A percentile compares a stretch with the other conserved stretches of the same genome.
These are phyloP conservation scores for Leptoteleia sp. DNA, from an alignment of 1,140 invertebrate genomes.

Conservation along the genomic window DNA sequence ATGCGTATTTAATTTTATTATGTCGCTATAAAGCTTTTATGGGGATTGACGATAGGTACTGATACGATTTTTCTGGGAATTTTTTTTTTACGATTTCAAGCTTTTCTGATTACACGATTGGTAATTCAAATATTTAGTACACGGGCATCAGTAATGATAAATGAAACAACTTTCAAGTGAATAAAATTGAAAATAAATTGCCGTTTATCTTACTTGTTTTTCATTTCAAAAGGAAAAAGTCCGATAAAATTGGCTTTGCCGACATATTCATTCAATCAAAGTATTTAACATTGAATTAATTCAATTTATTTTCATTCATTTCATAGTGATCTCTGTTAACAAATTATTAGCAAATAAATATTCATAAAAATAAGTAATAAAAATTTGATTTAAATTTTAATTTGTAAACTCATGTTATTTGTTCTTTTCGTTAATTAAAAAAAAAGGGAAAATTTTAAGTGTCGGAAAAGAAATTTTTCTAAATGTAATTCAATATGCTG, in stretches of 20 bases:
- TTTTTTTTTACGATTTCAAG: slow-evolving; percentile 8
- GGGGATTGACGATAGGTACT: slow-evolving; percentile 5
- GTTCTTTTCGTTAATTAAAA: slow-evolving; percentile 7
- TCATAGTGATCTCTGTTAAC: no score
- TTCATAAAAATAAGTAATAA: no score
- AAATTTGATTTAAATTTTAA: no score
- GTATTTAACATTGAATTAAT: no score
- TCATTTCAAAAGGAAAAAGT: no score
- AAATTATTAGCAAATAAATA: no score
- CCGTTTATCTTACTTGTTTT: no score
- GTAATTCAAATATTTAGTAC: slow-evolving; percentile 9
- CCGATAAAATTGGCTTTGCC: no score
- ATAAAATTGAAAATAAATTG: not conserved
- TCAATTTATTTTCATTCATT: no score
- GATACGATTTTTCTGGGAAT: not conserved
- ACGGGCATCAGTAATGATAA: not conserved
- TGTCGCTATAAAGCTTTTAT: slow-evolving; percentile 9
- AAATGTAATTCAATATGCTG: slow-evolving; percentile 33
- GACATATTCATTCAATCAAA: no score
- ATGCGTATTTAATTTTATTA: slow-evolving; percentile 5
- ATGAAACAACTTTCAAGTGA: slow-evolving; percentile 1
- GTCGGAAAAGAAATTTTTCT: slow-evolving; percentile 6
- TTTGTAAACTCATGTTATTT: not conserved
- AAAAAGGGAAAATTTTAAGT: not conserved
- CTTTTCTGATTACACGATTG: not conserved